Evolutionary conservation across 2,113 vertebrate genomes (phyloP).

Genomic region (Chlamydotis undulata): DNA sequence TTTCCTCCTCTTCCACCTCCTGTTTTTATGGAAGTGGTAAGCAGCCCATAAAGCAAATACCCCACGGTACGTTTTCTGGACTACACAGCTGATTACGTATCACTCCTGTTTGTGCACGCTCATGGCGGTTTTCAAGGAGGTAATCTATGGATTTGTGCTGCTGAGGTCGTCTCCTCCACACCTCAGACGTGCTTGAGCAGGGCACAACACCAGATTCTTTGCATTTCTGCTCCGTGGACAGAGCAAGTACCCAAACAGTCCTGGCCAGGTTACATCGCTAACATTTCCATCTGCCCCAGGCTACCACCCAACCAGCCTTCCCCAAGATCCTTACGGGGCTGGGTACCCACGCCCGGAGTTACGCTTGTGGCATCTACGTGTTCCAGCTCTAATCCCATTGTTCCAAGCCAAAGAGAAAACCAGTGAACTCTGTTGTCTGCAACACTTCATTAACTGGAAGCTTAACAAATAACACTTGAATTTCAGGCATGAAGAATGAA

Average conservation of each 20-base stretch:
- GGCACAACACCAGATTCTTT: neutral
- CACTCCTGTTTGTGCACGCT: neutral
- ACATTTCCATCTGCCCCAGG: neutral
- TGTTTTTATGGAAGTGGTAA: neutral
- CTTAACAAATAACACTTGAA: neutral
- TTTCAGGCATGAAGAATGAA: neutral
- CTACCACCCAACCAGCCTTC: neutral
- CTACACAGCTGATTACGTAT: neutral
- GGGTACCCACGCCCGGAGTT: neutral
- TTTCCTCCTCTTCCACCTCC: neutral
- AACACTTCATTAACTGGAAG: neutral
- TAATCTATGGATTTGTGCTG: neutral
- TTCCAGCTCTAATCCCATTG: no score
- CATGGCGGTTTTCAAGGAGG: neutral
- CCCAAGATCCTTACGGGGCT: neutral
- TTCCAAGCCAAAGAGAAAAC: neutral
- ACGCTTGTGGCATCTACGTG: fast-evolving
- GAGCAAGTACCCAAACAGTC: neutral
- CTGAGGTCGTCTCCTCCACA: neutral
- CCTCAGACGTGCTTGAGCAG: fast-evolving
- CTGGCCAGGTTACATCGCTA: neutral
- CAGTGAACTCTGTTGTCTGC: neutral
- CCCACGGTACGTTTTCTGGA: neutral
- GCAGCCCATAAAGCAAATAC: neutral
- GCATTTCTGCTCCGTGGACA: neutral